These are phyloP conservation scores for Mamestra brassicae DNA, from an alignment of 2,888 invertebrate species.

Conservation along the genomic window DNA sequence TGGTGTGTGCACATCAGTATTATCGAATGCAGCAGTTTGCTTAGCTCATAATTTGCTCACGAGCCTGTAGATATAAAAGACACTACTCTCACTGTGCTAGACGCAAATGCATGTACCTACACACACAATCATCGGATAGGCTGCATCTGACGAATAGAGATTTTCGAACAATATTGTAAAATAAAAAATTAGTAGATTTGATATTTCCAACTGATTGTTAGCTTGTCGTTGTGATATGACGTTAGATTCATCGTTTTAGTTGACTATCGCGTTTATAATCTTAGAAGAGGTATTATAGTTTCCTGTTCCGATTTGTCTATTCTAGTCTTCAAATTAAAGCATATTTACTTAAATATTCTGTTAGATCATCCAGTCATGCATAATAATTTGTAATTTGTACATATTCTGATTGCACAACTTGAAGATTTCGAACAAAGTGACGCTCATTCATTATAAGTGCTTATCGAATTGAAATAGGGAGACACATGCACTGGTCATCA, in stretches of 20 bases:
- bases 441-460: slow-evolving; percentile 37
- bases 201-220: slow-evolving; percentile 50
- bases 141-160: slow-evolving; percentile 27
- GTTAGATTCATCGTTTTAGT: slow-evolving; percentile 64
- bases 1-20: slow-evolving; percentile 50
- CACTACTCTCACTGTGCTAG: slow-evolving; percentile 51
- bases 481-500: slow-evolving; percentile 18
- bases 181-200: slow-evolving; percentile 38
- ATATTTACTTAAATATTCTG: slow-evolving; percentile 71
- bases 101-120: slow-evolving; percentile 40
- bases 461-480: slow-evolving; percentile 43
- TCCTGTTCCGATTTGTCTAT: slow-evolving; percentile 71
- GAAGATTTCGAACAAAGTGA: slow-evolving; percentile 63
- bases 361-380: slow-evolving; percentile 73
- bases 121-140: slow-evolving; percentile 41
- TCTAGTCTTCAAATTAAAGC: slow-evolving; percentile 84
- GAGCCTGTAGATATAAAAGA: slow-evolving; percentile 51
- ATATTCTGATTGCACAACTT: slow-evolving; percentile 86
- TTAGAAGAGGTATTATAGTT: slow-evolving; percentile 61
- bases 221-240: slow-evolving; percentile 63
- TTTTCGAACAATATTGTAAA: slow-evolving; percentile 37
- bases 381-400: slow-evolving; percentile 83
- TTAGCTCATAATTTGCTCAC: slow-evolving; percentile 57
- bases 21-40: slow-evolving; percentile 40
- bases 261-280: slow-evolving; percentile 61